Conservation (phyloP, 1,140 invertebrate species). For the Drosophila kepulauana region DNA sequence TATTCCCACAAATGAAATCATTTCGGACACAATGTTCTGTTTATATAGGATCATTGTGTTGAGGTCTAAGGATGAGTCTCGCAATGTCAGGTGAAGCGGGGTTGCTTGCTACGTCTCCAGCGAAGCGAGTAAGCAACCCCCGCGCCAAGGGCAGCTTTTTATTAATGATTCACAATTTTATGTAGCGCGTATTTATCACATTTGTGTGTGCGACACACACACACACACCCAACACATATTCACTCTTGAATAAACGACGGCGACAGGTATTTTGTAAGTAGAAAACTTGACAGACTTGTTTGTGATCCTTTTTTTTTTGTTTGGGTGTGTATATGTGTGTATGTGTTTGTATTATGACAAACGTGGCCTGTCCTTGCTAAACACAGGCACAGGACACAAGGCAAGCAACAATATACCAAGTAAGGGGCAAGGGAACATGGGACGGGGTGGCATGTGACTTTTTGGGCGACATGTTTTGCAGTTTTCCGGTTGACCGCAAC, state of each 20-base stretch:
- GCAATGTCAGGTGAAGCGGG: neutral
- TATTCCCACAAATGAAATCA: constrained; percentile 59
- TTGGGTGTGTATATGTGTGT: no score
- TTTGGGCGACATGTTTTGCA: constrained; percentile 80
- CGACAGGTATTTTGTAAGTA: constrained; percentile 81
- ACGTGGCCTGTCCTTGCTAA: constrained; percentile 40
- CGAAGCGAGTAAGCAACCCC: constrained; percentile 34
- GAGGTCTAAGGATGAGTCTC: constrained; percentile 6
- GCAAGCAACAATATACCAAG: neutral
- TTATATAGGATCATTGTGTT: constrained; percentile 52
- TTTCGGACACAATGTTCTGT: constrained; percentile 56
- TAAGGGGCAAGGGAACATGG: constrained; percentile 8
- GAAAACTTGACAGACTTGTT: constrained; percentile 83
- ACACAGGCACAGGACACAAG: constrained; percentile 23
- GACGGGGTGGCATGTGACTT: constrained; percentile 48
- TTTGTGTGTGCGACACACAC: constrained; percentile 58
- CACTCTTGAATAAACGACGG: constrained; percentile 40
- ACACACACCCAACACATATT: constrained; percentile 29
- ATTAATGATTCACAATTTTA: constrained; percentile 82
- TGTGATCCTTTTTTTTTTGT: constrained; percentile 68
- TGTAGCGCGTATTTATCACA: constrained; percentile 83
- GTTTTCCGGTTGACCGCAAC: constrained; percentile 85
- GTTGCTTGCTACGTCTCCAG: constrained; percentile 3
- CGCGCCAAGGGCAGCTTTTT: constrained; percentile 54
- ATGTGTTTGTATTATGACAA: constrained; percentile 61